phyloP scores from a whole-genome alignment of 1,140 invertebrate species.

The Andricus grossulariae region DNA sequence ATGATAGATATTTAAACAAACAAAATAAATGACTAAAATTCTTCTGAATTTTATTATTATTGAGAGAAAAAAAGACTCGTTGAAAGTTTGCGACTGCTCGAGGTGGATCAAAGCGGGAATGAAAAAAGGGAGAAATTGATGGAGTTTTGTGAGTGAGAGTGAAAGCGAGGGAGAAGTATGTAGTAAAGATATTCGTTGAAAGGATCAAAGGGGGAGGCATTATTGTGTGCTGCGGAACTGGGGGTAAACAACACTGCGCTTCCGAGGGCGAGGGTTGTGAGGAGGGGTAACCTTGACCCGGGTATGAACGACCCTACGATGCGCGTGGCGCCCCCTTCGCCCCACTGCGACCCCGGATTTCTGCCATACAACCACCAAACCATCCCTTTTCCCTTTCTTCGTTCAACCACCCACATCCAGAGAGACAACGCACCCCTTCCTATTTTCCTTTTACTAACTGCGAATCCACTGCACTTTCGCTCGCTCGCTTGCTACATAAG shows the following conservation, averaged over 20 bases:
- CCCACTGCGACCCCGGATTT: slow-evolving; percentile 9
- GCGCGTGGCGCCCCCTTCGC: slow-evolving; percentile 39
- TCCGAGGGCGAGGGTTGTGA: slow-evolving; percentile 42
- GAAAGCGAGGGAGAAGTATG: slow-evolving; percentile 34
- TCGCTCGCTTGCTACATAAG: background rate
- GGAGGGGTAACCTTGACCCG: slow-evolving; percentile 73
- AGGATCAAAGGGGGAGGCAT: slow-evolving; percentile 49
- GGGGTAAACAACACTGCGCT: slow-evolving; percentile 40
- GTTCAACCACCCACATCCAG: slow-evolving; percentile 35
- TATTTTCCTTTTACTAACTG: slow-evolving; percentile 19
- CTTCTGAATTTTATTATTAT: slow-evolving; percentile 33
- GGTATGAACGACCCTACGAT: slow-evolving; percentile 70
- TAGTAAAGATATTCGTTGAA: slow-evolving; percentile 31
- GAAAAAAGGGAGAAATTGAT: slow-evolving; percentile 36
- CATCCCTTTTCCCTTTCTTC: slow-evolving; percentile 37
- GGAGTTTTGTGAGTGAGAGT: slow-evolving; percentile 37
- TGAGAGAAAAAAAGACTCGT: slow-evolving; percentile 17
- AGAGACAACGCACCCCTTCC: slow-evolving; percentile 19
- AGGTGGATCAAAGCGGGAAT: slow-evolving; percentile 28
- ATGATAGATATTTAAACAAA: background rate
- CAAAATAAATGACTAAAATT: background rate
- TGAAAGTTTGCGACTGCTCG: slow-evolving; percentile 24
- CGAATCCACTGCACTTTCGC: slow-evolving; percentile 22
- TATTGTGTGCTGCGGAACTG: slow-evolving; percentile 29
- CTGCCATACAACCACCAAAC: slow-evolving; percentile 26